phyloP scores from a whole-genome alignment of 1,140 invertebrate genomes.

The Pseudobourletiella spinata region DNA sequence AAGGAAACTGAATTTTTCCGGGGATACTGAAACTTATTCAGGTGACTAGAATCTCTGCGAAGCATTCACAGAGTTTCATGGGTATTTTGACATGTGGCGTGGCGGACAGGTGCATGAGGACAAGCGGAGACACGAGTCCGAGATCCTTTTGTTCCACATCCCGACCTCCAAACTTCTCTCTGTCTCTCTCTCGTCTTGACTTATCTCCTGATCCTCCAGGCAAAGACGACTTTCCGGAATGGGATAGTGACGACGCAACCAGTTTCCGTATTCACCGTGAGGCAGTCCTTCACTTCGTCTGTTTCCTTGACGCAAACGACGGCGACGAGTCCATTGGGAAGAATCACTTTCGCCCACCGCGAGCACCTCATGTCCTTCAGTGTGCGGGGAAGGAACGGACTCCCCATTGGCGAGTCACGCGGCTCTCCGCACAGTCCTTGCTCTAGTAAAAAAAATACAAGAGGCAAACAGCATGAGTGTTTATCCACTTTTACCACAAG shows the following conservation, averaged over 20 bases:
- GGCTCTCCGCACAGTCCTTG: slow-evolving; percentile 20
- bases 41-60: no score
- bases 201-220: slow-evolving; percentile 28
- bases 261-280: slow-evolving; percentile 33
- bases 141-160: no score
- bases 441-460: slow-evolving; percentile 26
- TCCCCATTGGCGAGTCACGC: slow-evolving; percentile 26
- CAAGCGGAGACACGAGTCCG: no score
- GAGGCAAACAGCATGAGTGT: no score
- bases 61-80: no score
- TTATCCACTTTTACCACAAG: no score
- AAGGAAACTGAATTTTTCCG: no score
- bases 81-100: no score
- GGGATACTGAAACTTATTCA: no score
- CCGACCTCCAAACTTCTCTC: no score
- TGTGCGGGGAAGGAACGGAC: slow-evolving; percentile 32
- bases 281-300: slow-evolving; percentile 29
- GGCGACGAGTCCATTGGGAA: slow-evolving; percentile 33
- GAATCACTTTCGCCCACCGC: slow-evolving; percentile 32
- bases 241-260: slow-evolving; percentile 30
- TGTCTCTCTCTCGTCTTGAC: no score
- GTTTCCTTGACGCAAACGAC: slow-evolving; percentile 33
- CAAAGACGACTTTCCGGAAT: slow-evolving; percentile 36
- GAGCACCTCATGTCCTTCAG: slow-evolving; percentile 33
- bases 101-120: no score